Evolutionary conservation across 2,888 invertebrate genomes (phyloP).

Genomic region (Chelonus formosanus): DNA sequence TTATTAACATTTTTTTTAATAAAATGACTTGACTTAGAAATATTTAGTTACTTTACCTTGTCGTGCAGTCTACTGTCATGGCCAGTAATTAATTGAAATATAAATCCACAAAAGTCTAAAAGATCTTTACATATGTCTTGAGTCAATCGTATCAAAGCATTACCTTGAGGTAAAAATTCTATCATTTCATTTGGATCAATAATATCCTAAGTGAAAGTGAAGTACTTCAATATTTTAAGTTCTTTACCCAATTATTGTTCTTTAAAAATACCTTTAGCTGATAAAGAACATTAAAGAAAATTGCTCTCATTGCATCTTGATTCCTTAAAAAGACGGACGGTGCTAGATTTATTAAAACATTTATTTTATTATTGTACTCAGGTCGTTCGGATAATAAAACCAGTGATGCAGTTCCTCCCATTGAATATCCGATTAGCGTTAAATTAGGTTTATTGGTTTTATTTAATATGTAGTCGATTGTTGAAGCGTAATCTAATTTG

Average conservation of each 20-base stretch:
- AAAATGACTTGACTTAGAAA: too few relatives aligned
- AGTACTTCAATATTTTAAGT: too few relatives aligned
- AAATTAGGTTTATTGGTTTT: constrained; percentile 67
- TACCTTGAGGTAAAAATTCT: constrained; percentile 15
- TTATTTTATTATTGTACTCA: constrained; percentile 72
- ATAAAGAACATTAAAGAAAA: not conserved
- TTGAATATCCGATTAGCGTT: constrained; percentile 87
- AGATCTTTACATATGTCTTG: not conserved
- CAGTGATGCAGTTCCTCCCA: constrained; percentile 81
- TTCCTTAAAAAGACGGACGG: constrained; percentile 36
- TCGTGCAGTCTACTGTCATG: too few relatives aligned
- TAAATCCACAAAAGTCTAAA: constrained; percentile 16
- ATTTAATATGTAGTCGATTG: constrained; percentile 75
- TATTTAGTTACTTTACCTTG: too few relatives aligned
- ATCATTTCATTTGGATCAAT: constrained; percentile 14
- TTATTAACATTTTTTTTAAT: too few relatives aligned
- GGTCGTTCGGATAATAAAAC: constrained; percentile 74
- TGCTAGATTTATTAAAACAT: constrained; percentile 68
- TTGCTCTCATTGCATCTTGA: constrained; percentile 3
- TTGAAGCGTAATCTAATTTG: constrained; percentile 82
- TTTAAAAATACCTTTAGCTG: not conserved
- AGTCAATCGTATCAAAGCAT: not conserved
- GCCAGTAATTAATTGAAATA: not conserved
- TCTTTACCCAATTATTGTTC: too few relatives aligned
- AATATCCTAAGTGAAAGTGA: not conserved